Evolutionary conservation across 2,797 vertebrate species (phyloP).

Genomic region (Sebastes vulpes): DNA sequence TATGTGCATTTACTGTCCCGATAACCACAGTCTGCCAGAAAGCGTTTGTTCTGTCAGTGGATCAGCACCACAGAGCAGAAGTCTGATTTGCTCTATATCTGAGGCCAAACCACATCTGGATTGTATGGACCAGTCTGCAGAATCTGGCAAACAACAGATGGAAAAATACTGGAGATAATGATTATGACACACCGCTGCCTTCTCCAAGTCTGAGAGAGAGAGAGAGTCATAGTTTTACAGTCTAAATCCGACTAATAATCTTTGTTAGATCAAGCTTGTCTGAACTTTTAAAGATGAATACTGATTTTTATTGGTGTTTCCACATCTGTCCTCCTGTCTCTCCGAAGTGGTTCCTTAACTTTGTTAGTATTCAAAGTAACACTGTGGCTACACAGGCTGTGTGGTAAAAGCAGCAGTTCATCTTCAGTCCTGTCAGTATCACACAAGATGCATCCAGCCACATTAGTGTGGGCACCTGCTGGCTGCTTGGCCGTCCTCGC

Average conservation of each 20-base stretch:
- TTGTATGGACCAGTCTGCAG: slow-evolving; percentile 80
- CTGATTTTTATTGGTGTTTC: slow-evolving; percentile 10
- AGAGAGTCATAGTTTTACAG: neutral
- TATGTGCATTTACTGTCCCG: slow-evolving; percentile 12
- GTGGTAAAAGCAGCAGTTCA: neutral
- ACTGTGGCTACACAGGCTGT: neutral
- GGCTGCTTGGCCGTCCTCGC: neutral
- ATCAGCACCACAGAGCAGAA: slow-evolving; percentile 22
- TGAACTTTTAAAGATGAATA: slow-evolving; percentile 20
- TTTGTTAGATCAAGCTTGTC: slow-evolving; percentile 11
- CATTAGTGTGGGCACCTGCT: neutral
- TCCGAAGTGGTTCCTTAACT: neutral
- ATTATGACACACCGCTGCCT: slow-evolving; percentile 70
- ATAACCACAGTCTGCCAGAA: slow-evolving; percentile 5
- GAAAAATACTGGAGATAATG: slow-evolving; percentile 86
- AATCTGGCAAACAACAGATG: slow-evolving; percentile 80
- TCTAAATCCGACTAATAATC: slow-evolving; percentile 27
- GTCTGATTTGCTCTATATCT: slow-evolving; percentile 60
- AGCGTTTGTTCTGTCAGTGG: slow-evolving; percentile 17
- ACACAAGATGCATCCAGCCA: neutral
- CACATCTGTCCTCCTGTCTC: slow-evolving; percentile 7
- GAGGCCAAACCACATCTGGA: slow-evolving; percentile 82
- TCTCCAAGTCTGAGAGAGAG: neutral
- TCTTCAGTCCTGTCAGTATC: neutral
- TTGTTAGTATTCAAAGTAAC: neutral